phyloP scores from a whole-genome alignment of 2,888 invertebrate genomes.

The Sarcophaga caerulescens region DNA sequence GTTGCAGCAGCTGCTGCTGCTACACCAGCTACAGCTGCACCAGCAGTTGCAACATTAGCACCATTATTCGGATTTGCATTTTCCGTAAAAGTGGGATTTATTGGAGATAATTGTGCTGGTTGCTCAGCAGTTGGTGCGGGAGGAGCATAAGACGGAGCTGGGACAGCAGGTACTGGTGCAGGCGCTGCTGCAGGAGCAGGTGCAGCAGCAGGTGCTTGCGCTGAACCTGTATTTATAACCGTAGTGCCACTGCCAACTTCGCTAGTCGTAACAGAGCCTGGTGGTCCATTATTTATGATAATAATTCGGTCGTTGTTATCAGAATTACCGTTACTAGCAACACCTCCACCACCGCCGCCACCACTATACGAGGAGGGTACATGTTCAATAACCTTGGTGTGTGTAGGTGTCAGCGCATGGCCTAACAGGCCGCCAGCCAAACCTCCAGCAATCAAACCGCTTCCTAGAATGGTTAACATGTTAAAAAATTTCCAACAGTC shows the following conservation, averaged over 20 bases:
- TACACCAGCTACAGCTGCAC: slow-evolving; percentile 29
- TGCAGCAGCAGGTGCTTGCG: slow-evolving; percentile 52
- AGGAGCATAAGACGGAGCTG: slow-evolving; percentile 46
- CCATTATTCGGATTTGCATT: slow-evolving; percentile 6
- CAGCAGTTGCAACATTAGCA: slow-evolving; percentile 30
- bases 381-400: slow-evolving; percentile 74
- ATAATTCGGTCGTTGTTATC: slow-evolving; percentile 78
- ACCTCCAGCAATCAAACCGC: slow-evolving; percentile 78
- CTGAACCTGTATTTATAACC: slow-evolving; percentile 72
- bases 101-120: slow-evolving; percentile 31
- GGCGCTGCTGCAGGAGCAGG: slow-evolving; percentile 3
- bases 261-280: slow-evolving; percentile 77
- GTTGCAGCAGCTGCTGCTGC: slow-evolving; percentile 44
- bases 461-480: slow-evolving; percentile 70
- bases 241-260: slow-evolving; percentile 75
- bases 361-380: slow-evolving; percentile 71
- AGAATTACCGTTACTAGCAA: slow-evolving; percentile 52
- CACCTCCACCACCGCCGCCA: slow-evolving; percentile 70
- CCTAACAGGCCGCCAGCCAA: slow-evolving; percentile 78
- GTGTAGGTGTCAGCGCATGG: slow-evolving; percentile 78
- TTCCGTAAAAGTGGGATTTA: slow-evolving; percentile 29
- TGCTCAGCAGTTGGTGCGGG: slow-evolving; percentile 18
- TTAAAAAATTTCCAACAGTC: background rate
- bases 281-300: slow-evolving; percentile 80
- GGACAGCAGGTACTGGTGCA: slow-evolving; percentile 71